Base-by-base conservation (phyloP, 2,797 vertebrate species). In the Propithecus perrieri region DNA sequence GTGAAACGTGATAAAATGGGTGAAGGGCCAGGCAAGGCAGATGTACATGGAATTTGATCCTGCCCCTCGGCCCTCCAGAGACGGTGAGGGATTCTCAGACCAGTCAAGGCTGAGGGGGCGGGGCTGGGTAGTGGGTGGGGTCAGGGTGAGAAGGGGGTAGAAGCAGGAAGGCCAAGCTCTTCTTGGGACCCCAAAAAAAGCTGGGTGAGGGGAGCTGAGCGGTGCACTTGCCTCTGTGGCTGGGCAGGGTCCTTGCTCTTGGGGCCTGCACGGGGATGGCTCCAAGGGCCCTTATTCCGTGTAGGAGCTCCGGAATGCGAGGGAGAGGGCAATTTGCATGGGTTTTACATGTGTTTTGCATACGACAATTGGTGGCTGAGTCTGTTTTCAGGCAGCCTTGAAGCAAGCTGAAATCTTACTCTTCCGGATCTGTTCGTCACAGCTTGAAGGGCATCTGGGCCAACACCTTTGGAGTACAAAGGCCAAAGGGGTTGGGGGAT, bases 341-440 rank as follows among this genome's bases (percentile, higher is more conserved):
- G 87, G 61, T 63, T 94, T 94, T 88, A 69, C 81, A 11, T 28
- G 50, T 50, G 71, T 67, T 95, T 91, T 85, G 30, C 91, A 38
- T 48, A 53, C 24, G 48, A 55, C 59, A 59, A 18, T 85, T 14
- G 33, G 30, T 46, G 80, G 84, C 78, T 15, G 85, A 85, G 71
- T 86, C 35, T 71, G 53, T 67, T 78, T 89, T 92, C 57, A 67
- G 67, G 89, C 41, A 67, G 53, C 61, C 89, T 81, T 24, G 61
- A 46, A 57, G 79, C 89, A 41, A 72, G 48, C 71, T 48, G 59
- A 59, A 50, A 11, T 55, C 81, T 89, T 50, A 74, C 30, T 71
- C 35, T 22, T 15, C 30, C 35, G 1, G 30, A 57, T 43, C n/a
- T 41, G 74, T 61, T 59, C 35, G 53, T 87, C 80, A 85, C 8